Conservation (phyloP, 2,113 vertebrate genomes). For the Eidolon helvum region DNA sequence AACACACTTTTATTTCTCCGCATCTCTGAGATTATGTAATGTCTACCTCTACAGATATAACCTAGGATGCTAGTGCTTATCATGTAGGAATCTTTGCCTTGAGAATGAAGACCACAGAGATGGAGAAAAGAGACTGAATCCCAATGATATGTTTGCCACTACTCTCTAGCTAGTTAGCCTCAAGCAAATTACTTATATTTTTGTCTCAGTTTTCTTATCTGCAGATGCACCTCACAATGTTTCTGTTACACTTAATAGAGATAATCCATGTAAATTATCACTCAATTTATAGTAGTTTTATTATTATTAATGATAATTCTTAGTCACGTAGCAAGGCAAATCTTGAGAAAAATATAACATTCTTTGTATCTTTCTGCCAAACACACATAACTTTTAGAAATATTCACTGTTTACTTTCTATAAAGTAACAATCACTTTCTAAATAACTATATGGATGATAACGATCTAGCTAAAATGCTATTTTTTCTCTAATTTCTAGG, state of each 20-base stretch:
- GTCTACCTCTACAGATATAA: not conserved
- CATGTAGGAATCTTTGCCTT: not conserved
- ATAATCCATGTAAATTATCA: not conserved
- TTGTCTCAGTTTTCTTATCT: slow-evolving; percentile 3
- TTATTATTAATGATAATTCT: not conserved
- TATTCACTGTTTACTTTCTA: not conserved
- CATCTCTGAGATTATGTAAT: not conserved
- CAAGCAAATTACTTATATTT: not conserved
- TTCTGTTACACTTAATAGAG: not conserved
- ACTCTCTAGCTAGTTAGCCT: not conserved
- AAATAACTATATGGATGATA: not conserved
- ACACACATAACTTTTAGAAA: not conserved
- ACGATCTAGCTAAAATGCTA: not conserved
- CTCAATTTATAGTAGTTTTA: not conserved
- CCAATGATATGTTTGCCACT: not conserved
- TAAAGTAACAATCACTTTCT: not conserved
- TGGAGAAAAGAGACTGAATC: not conserved
- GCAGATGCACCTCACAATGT: not conserved
- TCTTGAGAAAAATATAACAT: not conserved
- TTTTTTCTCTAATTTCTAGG: not conserved
- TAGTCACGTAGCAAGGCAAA: not conserved
- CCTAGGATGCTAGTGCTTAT: not conserved
- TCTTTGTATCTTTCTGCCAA: not conserved
- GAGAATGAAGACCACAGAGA: not conserved
- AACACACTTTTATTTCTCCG: not conserved